Conservation (phyloP, 2,888 invertebrate species). For the Aspidiotus rigidus region DNA sequence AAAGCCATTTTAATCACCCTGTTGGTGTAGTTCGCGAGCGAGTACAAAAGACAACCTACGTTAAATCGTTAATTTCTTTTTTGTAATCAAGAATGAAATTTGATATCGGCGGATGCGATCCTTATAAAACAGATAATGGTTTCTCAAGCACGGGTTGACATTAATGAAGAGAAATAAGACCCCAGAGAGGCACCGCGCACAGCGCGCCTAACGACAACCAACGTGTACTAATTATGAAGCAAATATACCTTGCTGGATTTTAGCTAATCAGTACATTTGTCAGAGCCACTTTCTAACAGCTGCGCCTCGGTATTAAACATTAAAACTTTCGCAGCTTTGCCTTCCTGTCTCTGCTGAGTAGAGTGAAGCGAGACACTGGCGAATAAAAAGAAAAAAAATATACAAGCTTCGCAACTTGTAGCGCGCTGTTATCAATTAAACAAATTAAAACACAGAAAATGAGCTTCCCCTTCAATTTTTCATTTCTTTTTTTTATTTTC, state of each 20-base stretch:
- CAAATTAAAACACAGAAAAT: constrained; percentile 24
- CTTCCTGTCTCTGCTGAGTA: too few species aligned
- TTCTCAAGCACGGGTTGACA: constrained; percentile 33
- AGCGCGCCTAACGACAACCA: constrained; percentile 29
- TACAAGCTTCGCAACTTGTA: constrained; percentile 19
- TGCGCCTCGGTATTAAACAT: constrained; percentile 15
- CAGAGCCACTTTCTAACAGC: constrained; percentile 31
- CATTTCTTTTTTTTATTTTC: too few species aligned
- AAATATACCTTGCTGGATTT: constrained; percentile 31
- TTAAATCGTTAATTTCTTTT: constrained; percentile 33
- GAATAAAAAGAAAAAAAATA: constrained; percentile 8
- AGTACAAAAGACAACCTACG: constrained; percentile 14
- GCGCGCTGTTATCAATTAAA: constrained; percentile 28
- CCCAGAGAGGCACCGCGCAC: constrained; percentile 22
- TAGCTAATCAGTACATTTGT: constrained; percentile 33
- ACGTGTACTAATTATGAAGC: constrained; percentile 31
- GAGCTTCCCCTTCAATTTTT: background rate
- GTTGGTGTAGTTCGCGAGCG: background rate
- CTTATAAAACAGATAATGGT: constrained; percentile 32
- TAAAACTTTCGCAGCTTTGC: constrained; percentile 10
- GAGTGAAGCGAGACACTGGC: background rate
- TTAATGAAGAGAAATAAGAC: constrained; percentile 33
- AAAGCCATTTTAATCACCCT: constrained; percentile 19
- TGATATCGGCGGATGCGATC: constrained; percentile 31
- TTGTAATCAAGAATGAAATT: constrained; percentile 32